A percentile compares a stretch with the other conserved stretches of the same genome.
Conservation (phyloP, 2,113 vertebrate species). For the Apteryx owenii region DNA sequence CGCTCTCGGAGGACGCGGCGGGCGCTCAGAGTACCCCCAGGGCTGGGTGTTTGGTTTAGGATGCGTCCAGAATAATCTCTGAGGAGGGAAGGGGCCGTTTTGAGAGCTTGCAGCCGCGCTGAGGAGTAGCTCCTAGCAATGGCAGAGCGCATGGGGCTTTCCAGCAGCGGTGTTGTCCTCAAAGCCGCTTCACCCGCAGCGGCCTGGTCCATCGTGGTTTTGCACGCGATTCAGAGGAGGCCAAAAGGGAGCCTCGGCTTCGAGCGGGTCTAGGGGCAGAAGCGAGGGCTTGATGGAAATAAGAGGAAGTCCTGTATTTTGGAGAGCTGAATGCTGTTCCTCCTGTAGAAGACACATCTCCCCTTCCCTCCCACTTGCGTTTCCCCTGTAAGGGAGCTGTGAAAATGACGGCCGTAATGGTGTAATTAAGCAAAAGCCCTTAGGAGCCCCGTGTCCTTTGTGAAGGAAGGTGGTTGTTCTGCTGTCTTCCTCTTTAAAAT, state of each 20-base stretch:
- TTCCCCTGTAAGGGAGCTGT: conserved; percentile 11
- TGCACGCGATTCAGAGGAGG: neutral
- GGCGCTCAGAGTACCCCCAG: neutral
- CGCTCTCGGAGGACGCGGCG: neutral
- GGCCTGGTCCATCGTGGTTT: neutral
- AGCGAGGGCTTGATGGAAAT: neutral
- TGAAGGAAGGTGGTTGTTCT: neutral
- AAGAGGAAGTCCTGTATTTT: neutral
- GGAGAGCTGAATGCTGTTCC: conserved; percentile 14
- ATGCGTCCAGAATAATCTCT: neutral
- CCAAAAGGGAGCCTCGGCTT: neutral
- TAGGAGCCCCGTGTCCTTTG: neutral
- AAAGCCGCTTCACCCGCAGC: neutral
- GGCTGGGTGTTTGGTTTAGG: neutral
- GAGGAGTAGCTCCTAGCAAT: neutral
- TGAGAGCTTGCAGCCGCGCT: neutral
- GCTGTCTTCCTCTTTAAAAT: neutral
- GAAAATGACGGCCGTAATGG: neutral
- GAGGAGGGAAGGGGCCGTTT: neutral
- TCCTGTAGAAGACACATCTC: neutral
- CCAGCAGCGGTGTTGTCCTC: neutral
- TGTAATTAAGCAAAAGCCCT: conserved; percentile 20
- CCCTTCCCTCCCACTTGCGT: neutral
- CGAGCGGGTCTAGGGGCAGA: neutral
- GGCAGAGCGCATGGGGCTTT: neutral